phyloP scores from a whole-genome alignment of 2,113 vertebrate genomes.

The Ctenomys sociabilis region DNA sequence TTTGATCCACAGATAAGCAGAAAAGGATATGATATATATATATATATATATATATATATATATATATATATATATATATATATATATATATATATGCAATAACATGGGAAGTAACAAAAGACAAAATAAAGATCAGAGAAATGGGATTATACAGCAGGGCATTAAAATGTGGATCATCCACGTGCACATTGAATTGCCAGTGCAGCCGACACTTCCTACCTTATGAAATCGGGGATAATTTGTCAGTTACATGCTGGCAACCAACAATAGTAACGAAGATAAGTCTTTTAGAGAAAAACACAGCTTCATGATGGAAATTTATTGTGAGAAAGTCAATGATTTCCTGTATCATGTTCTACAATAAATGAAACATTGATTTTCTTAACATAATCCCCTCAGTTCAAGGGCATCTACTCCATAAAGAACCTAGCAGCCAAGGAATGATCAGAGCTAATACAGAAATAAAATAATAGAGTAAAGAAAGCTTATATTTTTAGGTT shows the following conservation, averaged over 20 bases:
- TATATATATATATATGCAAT: conserved; percentile 5
- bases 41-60: no score
- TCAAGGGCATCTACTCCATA: neutral
- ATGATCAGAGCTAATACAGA: neutral
- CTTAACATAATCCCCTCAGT: neutral
- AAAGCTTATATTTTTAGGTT: neutral
- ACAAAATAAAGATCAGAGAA: conserved; percentile 55
- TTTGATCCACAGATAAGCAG: conserved; percentile 51
- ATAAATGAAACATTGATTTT: neutral
- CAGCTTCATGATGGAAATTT: neutral
- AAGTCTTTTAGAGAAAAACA: neutral
- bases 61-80: no score
- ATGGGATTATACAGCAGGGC: neutral
- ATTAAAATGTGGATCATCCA: neutral
- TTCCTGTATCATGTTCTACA: neutral
- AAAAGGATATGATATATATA: conserved; percentile 29
- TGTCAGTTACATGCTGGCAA: neutral
- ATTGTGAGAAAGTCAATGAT: neutral
- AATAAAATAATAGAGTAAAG: conserved; percentile 7
- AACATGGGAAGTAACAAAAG: conserved; percentile 26
- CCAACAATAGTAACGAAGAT: neutral
- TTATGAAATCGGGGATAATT: neutral
- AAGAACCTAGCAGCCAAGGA: neutral
- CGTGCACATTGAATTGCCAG: neutral
- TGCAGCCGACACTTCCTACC: neutral